Conservation (phyloP, 1,140 invertebrate genomes). For the Drosophila quadrilineata region DNA sequence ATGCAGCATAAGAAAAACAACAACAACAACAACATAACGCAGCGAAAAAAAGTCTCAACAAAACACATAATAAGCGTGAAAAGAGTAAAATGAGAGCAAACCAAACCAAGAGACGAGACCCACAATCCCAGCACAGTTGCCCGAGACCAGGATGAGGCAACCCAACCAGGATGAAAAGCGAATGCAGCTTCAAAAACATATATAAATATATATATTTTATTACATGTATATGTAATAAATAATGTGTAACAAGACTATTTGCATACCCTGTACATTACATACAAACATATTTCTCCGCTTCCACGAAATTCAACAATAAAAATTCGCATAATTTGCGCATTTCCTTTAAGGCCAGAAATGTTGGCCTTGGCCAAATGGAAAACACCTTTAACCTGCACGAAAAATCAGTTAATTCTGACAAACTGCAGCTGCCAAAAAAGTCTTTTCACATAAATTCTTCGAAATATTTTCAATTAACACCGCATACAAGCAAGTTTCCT, state of each 20-base stretch:
- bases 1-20: no score
- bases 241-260: background rate
- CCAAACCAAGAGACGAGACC: constrained; percentile 43
- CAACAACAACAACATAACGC: no score
- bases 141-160: constrained; percentile 15
- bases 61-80: constrained; percentile 75
- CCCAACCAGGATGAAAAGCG: constrained; percentile 58
- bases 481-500: background rate
- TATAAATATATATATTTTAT: constrained; percentile 16
- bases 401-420: constrained; percentile 18
- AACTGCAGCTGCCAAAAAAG: constrained; percentile 29
- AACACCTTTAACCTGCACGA: background rate
- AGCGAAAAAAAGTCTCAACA: constrained; percentile 34
- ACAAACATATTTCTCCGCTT: background rate
- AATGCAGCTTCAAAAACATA: constrained; percentile 31
- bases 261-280: background rate
- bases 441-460: constrained; percentile 22
- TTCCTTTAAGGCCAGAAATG: background rate
- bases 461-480: constrained; percentile 49
- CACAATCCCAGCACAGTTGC: constrained; percentile 12
- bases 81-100: constrained; percentile 73
- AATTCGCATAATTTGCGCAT: background rate
- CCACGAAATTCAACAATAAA: background rate
- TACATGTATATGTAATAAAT: background rate
- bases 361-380: background rate